Conservation (phyloP, 2,113 vertebrate species). For the Cryptomyrus ogoouensis region DNA sequence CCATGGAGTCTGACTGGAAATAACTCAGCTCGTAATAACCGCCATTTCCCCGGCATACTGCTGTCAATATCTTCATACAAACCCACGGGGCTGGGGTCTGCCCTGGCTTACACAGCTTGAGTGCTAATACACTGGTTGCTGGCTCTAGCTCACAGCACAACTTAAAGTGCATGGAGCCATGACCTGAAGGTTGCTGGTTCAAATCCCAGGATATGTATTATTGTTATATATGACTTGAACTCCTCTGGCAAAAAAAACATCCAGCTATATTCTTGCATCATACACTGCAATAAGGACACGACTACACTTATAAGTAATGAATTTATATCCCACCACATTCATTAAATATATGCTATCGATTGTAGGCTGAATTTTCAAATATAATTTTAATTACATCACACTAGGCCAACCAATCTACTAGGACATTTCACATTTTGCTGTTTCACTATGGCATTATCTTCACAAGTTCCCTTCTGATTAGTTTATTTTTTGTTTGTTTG, state of each 20-base stretch:
- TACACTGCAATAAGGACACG: background rate
- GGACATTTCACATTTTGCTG: background rate
- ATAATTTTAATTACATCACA: background rate
- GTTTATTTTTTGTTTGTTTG: background rate
- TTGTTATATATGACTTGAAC: background rate
- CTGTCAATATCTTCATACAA: conserved; percentile 1
- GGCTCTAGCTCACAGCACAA: background rate
- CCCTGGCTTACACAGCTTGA: background rate
- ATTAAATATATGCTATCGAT: background rate
- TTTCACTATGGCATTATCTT: background rate
- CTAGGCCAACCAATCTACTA: background rate
- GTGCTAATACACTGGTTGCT: background rate
- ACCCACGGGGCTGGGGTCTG: background rate
- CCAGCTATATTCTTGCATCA: background rate
- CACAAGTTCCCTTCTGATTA: background rate
- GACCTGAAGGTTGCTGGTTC: background rate
- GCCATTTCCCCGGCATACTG: background rate
- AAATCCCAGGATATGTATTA: background rate
- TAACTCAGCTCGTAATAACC: background rate
- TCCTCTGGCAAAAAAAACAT: background rate
- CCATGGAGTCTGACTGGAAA: background rate
- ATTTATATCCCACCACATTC: background rate
- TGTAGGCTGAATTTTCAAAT: background rate
- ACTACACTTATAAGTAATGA: background rate
- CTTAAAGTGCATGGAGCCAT: background rate